Evolutionary conservation across 2,113 vertebrate species (phyloP).

Genomic region (Xyliphius kryptos): DNA sequence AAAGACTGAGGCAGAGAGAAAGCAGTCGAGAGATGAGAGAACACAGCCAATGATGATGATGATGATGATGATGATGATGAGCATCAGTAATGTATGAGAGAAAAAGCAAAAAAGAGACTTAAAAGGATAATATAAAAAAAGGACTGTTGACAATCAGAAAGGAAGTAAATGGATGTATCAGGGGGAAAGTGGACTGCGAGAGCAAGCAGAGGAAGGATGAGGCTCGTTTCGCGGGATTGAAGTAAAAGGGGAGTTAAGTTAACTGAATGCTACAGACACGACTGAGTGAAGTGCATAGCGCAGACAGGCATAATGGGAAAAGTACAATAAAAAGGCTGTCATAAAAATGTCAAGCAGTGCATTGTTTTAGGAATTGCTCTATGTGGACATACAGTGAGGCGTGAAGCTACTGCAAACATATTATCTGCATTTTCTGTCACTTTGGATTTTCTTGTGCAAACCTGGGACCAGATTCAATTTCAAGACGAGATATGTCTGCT

Average conservation of each 20-base stretch:
- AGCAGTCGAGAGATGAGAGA: too few relatives aligned
- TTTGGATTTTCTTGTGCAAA: conserved; percentile 64
- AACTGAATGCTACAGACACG: conserved; percentile 40
- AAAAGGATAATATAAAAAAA: too few relatives aligned
- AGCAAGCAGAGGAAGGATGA: conserved; percentile 33
- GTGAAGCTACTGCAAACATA: conserved; percentile 71
- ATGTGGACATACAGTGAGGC: conserved; percentile 68
- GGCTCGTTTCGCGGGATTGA: conserved; percentile 34
- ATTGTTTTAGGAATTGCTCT: conserved; percentile 64
- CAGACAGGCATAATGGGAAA: conserved; percentile 52
- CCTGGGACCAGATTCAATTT: conserved; percentile 71
- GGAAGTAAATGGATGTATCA: conserved; percentile 38
- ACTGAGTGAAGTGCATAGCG: conserved; percentile 53
- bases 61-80: too few relatives aligned
- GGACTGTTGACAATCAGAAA: too few relatives aligned
- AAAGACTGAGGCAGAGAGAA: too few relatives aligned
- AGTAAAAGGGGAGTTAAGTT: conserved; percentile 41
- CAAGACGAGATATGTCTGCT: conserved; percentile 58
- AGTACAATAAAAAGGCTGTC: conserved; percentile 60
- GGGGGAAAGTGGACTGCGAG: conserved; percentile 21
- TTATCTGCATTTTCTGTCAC: conserved; percentile 72
- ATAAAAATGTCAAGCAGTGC: conserved; percentile 59
- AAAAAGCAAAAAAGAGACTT: too few relatives aligned
- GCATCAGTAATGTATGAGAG: too few relatives aligned
- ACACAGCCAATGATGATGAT: too few relatives aligned